Conservation (phyloP, 2,113 vertebrate species). For the Gallinago undulata region DNA sequence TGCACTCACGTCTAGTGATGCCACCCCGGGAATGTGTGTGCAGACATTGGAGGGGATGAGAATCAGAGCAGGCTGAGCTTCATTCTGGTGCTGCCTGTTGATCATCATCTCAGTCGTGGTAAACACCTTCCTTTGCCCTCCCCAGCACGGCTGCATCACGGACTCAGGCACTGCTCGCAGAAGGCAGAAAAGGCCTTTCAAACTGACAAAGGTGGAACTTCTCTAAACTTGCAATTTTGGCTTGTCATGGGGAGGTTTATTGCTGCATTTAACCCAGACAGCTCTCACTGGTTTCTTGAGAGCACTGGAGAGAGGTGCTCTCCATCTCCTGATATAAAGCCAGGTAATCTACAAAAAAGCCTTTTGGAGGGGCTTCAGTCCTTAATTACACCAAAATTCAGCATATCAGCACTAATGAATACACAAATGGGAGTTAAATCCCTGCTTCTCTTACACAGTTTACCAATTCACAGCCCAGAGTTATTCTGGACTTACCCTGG, state of each 20-base stretch:
- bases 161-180: background rate
- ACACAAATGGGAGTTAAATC: background rate
- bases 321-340: background rate
- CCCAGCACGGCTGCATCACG: background rate
- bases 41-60: background rate
- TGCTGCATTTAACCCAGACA: background rate
- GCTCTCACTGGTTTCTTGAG: background rate
- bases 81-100: background rate
- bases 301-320: background rate
- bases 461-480: background rate
- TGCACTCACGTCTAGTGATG: background rate
- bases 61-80: background rate
- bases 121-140: background rate
- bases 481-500: background rate
- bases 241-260: background rate
- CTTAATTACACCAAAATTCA: background rate
- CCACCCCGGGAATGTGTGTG: background rate
- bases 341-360: background rate
- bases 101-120: rapidly evolving
- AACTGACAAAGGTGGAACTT: background rate
- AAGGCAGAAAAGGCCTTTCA: background rate
- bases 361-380: background rate
- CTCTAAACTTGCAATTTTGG: background rate
- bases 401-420: background rate
- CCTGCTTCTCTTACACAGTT: background rate